Percentiles rank a stretch among this genome's conserved stretches.
phyloP scores from a whole-genome alignment of 2,797 vertebrate species.

The Varecia variegata region DNA sequence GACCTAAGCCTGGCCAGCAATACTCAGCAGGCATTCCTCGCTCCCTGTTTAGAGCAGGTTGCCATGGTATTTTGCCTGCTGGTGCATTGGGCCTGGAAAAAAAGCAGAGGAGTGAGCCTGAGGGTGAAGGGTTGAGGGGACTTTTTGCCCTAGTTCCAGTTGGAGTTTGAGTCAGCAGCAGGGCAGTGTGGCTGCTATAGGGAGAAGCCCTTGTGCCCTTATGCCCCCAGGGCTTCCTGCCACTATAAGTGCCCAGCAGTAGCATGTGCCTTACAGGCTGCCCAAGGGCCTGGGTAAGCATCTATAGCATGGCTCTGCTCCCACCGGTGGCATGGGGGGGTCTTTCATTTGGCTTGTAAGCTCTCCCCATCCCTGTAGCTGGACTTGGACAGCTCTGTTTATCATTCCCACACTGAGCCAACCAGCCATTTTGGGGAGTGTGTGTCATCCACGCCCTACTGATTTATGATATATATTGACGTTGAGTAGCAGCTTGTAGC shows the following conservation, averaged over 20 bases:
- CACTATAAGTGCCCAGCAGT: background rate
- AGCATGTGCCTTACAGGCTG: background rate
- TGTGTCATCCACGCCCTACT: background rate
- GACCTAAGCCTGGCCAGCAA: background rate
- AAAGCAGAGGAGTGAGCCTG: background rate
- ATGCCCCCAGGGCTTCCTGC: background rate
- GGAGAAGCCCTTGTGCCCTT: background rate
- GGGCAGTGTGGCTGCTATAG: background rate
- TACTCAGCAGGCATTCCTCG: conserved; percentile 3
- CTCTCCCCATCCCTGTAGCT: background rate
- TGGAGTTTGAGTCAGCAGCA: conserved; percentile 13
- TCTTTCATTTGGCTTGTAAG: background rate
- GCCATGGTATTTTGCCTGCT: conserved; percentile 58
- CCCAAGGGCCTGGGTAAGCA: background rate
- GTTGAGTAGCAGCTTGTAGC: background rate
- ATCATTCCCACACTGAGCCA: background rate
- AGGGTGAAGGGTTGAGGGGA: background rate
- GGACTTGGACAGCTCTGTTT: background rate
- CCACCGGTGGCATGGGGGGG: background rate
- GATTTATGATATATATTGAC: background rate
- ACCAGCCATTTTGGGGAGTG: background rate
- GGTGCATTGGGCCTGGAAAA: background rate
- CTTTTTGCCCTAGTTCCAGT: background rate
- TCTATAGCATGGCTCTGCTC: background rate
- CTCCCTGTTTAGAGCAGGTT: conserved; percentile 16